phyloP scores from a whole-genome alignment of 2,113 vertebrate genomes.

The Epinephelus moara region DNA sequence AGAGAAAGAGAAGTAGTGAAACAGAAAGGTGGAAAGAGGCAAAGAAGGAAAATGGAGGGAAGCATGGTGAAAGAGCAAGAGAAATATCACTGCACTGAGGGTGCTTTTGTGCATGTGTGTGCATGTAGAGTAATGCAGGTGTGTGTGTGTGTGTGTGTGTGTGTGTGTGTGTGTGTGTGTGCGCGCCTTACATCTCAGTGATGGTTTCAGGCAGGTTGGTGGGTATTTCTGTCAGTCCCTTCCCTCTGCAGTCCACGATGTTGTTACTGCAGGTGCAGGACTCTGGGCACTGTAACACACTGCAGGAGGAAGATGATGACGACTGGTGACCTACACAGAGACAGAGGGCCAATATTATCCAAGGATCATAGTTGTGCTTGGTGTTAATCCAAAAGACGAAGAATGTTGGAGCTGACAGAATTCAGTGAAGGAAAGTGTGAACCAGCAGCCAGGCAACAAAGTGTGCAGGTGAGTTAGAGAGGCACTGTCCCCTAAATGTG shows the following conservation, averaged over 20 bases:
- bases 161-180: conserved; percentile 6
- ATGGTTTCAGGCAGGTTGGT: conserved; percentile 98
- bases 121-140: conserved; percentile 1
- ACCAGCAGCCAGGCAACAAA: not conserved
- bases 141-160: conserved; percentile 1
- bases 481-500: not conserved
- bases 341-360: conserved; percentile 54
- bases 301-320: conserved; percentile 91
- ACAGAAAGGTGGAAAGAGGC: conserved; percentile 61
- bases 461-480: conserved; percentile 18
- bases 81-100: conserved; percentile 52
- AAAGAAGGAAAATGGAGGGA: conserved; percentile 48
- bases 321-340: conserved; percentile 90
- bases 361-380: conserved; percentile 18
- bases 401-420: not conserved
- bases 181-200: conserved; percentile 93
- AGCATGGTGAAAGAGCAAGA: conserved; percentile 29
- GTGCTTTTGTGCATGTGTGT: conserved; percentile 1
- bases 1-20: conserved; percentile 49
- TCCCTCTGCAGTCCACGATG: conserved; percentile 98
- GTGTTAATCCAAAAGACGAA: conserved; percentile 16
- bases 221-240: conserved; percentile 95
- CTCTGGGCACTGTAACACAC: conserved; percentile 94
- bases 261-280: conserved; percentile 98
- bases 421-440: conserved; percentile 20